Evolutionary conservation across 2,888 invertebrate species (phyloP), one percentile per base, ranked within the genome.

Genomic region (Panopea generosa): DNA sequence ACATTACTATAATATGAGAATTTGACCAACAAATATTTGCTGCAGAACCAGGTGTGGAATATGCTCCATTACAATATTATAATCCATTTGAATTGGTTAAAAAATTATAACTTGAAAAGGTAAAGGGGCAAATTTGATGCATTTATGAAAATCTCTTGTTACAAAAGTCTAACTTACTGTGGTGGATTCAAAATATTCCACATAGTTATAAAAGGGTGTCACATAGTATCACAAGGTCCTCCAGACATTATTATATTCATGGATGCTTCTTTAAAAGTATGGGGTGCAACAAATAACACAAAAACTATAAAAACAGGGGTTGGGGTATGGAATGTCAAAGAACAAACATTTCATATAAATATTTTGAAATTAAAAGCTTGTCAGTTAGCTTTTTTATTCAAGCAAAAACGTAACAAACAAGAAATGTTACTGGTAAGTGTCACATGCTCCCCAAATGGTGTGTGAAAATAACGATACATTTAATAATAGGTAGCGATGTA

Each of bases 51-150:
- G 82, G 71, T 0, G 72, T 77, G 11, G 59, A 66, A 57, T 76
- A 73, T 77, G 82, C 77, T 9, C 71, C 61, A 7, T 40, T 82
- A n/a, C n/a, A n/a, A 14, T 65, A 63, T 49, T 74, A 72, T 18
- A 76, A 78, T 50, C 59, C 61, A 14, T 50, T 83, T 40, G 81
- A 83, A 59, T 67, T 62, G 45, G 47, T 71, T 2, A 84, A 73
- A 76, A 67, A 61, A 20, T 11, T 45, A 57, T n/a, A 50, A 68
- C 1, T 52, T 84, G n/a, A 63, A 67, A 50, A 18, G 29, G 29
- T 43, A 65, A 20, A 43, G 18, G 27, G 65, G 65, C 7, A 65
- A n/a, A n/a, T n/a, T n/a, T n/a, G n/a, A n/a, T n/a, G n/a, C n/a
- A n/a, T n/a, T n/a, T n/a, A n/a, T n/a, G n/a, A n/a, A n/a, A n/a